A percentile compares a stretch with the other conserved stretches of the same genome.
These are phyloP conservation scores for Zapus hudsonius DNA, from an alignment of 2,113 vertebrate species.

Conservation along the genomic window DNA sequence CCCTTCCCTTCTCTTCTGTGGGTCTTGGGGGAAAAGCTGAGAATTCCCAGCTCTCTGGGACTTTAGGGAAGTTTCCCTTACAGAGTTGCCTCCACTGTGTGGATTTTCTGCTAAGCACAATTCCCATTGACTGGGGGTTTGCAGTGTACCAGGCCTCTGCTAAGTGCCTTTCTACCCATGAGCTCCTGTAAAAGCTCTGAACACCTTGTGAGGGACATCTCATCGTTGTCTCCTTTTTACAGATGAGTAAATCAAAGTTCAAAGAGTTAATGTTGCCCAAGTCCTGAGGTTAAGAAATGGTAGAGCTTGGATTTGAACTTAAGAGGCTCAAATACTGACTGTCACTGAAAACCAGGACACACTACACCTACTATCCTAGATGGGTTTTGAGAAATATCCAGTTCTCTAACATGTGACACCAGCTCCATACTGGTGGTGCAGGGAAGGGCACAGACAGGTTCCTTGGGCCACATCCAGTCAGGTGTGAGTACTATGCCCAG, in stretches of 20 bases:
- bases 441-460: background rate
- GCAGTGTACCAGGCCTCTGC: background rate
- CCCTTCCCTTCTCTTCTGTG: slow-evolving; percentile 19
- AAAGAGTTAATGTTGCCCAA: background rate
- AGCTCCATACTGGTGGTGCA: background rate
- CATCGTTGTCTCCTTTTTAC: background rate
- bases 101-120: background rate
- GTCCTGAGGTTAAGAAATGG: background rate
- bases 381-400: background rate
- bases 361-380: background rate
- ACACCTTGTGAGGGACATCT: background rate
- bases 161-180: background rate
- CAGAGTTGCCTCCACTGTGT: background rate
- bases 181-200: background rate
- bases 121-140: background rate
- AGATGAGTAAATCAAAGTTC: background rate
- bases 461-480: background rate
- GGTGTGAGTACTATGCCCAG: background rate
- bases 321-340: background rate
- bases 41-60: slow-evolving; percentile 27
- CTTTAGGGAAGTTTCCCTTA: slow-evolving; percentile 46
- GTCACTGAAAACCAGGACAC: background rate
- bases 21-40: slow-evolving; percentile 38
- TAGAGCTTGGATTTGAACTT: slow-evolving; percentile 9
- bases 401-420: background rate